Evolutionary conservation across 2,888 invertebrate species (phyloP).

Genomic region (Rhodophaea formosa): DNA sequence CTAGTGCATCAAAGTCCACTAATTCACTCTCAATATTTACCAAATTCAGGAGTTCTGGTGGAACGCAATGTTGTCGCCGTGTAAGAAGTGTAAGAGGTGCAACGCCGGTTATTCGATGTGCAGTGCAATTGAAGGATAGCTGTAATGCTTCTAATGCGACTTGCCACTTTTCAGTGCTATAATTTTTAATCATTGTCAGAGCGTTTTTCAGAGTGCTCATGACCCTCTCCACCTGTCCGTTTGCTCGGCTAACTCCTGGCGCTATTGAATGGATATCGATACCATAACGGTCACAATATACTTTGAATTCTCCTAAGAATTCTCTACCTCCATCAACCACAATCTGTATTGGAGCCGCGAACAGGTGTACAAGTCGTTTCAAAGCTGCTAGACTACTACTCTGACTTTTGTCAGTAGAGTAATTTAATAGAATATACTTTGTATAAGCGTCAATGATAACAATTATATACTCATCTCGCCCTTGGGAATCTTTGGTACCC

Average conservation of each 20-base stretch:
- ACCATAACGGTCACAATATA: not conserved
- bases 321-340: too few relatives aligned
- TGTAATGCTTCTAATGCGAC: conserved; percentile 29
- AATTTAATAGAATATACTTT: too few relatives aligned
- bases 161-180: conserved; percentile 30
- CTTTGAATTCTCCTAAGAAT: too few relatives aligned
- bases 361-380: too few relatives aligned
- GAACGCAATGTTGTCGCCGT: conserved; percentile 22
- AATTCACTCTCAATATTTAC: conserved; percentile 1
- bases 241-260: conserved; percentile 28
- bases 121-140: conserved; percentile 32
- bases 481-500: too few relatives aligned
- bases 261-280: conserved; percentile 27
- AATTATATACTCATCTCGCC: too few relatives aligned
- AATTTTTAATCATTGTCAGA: conserved; percentile 32
- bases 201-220: conserved; percentile 29
- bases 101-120: conserved; percentile 28
- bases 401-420: too few relatives aligned
- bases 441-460: too few relatives aligned
- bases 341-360: too few relatives aligned
- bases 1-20: too few relatives aligned
- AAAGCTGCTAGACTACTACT: too few relatives aligned
- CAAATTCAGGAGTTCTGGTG: conserved; percentile 24
- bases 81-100: conserved; percentile 19
- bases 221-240: conserved; percentile 26